Conservation (phyloP, 2,113 vertebrate species). For the Bucco capensis region DNA sequence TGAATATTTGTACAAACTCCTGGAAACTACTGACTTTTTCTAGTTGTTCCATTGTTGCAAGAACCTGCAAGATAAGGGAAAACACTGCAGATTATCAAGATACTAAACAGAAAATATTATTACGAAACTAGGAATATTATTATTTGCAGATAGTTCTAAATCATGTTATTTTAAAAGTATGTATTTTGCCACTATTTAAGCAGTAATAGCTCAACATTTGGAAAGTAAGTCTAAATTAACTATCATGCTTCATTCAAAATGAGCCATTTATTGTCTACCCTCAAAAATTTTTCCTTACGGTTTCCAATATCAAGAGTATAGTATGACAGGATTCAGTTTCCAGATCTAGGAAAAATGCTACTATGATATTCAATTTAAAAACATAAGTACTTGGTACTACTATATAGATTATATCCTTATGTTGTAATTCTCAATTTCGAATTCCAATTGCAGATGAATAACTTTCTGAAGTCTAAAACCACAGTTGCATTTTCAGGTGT, state of each 20-base stretch:
- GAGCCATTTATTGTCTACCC: background rate
- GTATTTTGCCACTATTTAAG: background rate
- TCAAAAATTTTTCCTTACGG: background rate
- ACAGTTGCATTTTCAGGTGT: background rate
- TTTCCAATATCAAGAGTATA: background rate
- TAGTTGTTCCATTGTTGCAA: slow-evolving; percentile 93
- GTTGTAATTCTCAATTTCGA: background rate
- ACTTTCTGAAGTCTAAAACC: background rate
- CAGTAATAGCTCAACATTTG: background rate
- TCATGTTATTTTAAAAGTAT: background rate
- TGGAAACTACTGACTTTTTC: slow-evolving; percentile 97
- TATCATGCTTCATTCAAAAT: background rate
- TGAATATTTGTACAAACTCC: slow-evolving; percentile 99
- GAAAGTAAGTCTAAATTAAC: background rate
- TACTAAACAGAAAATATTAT: background rate
- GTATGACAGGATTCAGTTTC: background rate
- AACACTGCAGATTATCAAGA: background rate
- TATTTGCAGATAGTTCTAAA: background rate
- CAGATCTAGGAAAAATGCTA: background rate
- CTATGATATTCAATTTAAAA: background rate
- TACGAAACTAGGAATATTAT: background rate
- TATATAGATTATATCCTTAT: background rate
- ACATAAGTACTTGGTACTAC: background rate
- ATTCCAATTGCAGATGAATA: background rate
- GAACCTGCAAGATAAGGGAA: slow-evolving; percentile 78